A percentile compares a stretch with the other conserved stretches of the same genome.
Evolutionary conservation across 2,797 vertebrate species (phyloP).

Genomic region (Ispidina picta): DNA sequence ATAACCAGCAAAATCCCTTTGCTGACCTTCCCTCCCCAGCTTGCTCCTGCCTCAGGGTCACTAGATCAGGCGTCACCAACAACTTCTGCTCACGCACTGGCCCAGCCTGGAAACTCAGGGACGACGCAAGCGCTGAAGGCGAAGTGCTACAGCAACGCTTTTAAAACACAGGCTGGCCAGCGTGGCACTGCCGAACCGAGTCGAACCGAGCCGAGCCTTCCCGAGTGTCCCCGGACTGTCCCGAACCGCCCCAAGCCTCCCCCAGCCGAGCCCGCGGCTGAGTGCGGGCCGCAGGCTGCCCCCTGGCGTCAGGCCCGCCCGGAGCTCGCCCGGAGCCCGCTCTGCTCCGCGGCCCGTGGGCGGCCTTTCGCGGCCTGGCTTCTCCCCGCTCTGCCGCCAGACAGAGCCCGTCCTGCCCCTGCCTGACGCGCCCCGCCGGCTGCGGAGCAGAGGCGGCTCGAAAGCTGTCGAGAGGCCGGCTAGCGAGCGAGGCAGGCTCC

Average conservation of each 20-base stretch:
- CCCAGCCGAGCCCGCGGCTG: too few species aligned
- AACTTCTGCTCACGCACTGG: not conserved
- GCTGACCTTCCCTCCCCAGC: not conserved
- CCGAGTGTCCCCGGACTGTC: too few species aligned
- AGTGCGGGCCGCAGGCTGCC: not conserved
- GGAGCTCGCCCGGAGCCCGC: not conserved
- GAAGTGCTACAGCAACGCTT: not conserved
- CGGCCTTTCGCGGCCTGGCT: accelerated
- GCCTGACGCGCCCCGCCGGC: not conserved
- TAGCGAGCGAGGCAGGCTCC: not conserved
- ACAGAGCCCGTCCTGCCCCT: accelerated
- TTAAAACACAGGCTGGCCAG: too few species aligned
- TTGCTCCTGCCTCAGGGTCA: not conserved
- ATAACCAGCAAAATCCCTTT: not conserved
- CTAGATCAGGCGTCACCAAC: not conserved
- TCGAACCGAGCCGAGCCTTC: too few species aligned
- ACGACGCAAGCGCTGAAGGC: too few species aligned
- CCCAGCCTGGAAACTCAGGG: not conserved
- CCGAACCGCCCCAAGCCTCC: too few species aligned
- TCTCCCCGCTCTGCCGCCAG: accelerated
- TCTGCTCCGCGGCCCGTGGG: accelerated
- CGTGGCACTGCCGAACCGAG: too few species aligned
- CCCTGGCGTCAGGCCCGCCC: not conserved
- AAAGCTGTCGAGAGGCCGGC: accelerated
- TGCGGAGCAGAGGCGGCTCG: not conserved